Evolutionary conservation across 2,888 invertebrate species (phyloP), one percentile per base, ranked within the genome.

Genomic region (Rhorus exstirpatorius): DNA sequence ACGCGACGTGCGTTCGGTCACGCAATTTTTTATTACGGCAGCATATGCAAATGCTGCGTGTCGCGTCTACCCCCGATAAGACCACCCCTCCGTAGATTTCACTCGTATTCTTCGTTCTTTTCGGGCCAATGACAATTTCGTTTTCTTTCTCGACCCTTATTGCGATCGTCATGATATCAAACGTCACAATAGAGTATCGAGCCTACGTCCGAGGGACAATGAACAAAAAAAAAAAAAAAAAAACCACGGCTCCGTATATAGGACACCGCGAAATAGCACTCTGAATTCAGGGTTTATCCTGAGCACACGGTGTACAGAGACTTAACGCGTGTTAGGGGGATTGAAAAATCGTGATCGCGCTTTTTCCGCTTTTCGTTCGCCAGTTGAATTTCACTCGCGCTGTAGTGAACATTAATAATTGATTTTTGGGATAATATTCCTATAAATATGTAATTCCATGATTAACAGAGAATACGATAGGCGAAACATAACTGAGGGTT

Each of bases 11-110:
- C 77, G 55, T 63, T 79, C 77, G 83, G 86, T 86, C 88, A 85
- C 85, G 84, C 85, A 81, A 87, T 72, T 86, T 88, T 86, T 86
- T 87, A 85, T 78, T 75, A 82, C 19, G 35, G 82, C 61, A 58
- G 75, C 83, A 84, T n/a, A n/a, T 87, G 87, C 79, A 84, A 88
- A 88, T 84, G 81, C 71, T 84, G 83, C 65, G 63, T 46, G 65
- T 38, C 67, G 74, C 75, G 65, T 83, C 82, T 71, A 67, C 58
- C 74, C 79, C 72, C 79, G 86, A 87, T 85, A 87, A 85, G 67
- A 61, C 83, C 60, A 77, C 63, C 80, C 79, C 14, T 14, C 79
- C 72, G 55, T 70, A n/a, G 21, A 19, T 21, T 76, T 53, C 51
- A 63, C 75, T 67, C 49, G 60, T n/a, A n/a, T 51, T 74, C 72